Evolutionary conservation across 2,797 vertebrate genomes (phyloP).

Genomic region (Sebastes iracundus): DNA sequence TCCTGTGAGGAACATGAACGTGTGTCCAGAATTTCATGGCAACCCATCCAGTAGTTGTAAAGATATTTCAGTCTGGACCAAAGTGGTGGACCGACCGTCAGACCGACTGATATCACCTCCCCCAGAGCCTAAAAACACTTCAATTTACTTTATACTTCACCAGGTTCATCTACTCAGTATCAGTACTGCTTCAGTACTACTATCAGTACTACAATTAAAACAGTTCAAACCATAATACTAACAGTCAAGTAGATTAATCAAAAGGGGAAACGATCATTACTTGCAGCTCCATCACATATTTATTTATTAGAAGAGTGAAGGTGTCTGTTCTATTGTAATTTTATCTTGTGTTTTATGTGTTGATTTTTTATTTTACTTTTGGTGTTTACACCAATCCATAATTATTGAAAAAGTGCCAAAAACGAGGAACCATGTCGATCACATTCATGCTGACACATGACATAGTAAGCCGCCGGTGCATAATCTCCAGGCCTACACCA

Average conservation of each 20-base stretch:
- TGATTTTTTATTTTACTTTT: background rate
- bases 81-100: too few relatives aligned
- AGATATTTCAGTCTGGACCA: background rate
- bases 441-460: background rate
- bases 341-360: background rate
- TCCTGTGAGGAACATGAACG: background rate
- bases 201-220: background rate
- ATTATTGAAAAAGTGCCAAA: background rate
- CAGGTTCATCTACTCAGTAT: background rate
- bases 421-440: background rate
- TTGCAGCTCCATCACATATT: background rate
- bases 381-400: background rate
- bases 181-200: background rate
- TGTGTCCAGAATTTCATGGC: background rate
- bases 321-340: background rate
- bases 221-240: background rate
- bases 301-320: background rate
- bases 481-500: background rate
- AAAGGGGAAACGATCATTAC: background rate
- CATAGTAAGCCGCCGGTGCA: background rate
- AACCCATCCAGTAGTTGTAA: background rate
- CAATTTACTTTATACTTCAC: background rate
- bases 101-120: background rate
- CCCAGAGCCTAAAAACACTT: background rate
- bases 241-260: background rate